These are phyloP conservation scores for Choreutis nemorana DNA, from an alignment of 2,888 invertebrate genomes.

Conservation along the genomic window DNA sequence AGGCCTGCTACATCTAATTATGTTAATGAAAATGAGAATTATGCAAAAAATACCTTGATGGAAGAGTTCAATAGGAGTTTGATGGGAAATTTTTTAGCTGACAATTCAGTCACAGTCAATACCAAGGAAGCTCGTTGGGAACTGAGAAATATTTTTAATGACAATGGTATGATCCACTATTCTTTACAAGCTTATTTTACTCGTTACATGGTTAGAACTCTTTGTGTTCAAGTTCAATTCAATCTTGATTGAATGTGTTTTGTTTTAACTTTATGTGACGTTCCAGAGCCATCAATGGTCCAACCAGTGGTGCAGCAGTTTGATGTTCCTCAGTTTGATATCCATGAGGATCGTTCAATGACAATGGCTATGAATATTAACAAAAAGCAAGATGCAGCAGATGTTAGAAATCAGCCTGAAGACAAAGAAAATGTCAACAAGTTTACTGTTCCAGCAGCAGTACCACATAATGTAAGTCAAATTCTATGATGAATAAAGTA, in stretches of 20 bases:
- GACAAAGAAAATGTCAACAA: conserved; percentile 53
- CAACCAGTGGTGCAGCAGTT: conserved; percentile 52
- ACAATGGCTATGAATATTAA: conserved; percentile 53
- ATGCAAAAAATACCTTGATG: conserved; percentile 48
- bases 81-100: conserved; percentile 60
- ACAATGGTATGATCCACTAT: conserved; percentile 34
- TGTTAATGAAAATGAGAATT: conserved; percentile 33
- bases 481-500: too few species aligned
- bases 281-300: conserved; percentile 47
- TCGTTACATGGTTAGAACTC: neutral
- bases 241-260: neutral
- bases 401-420: conserved; percentile 28
- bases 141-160: conserved; percentile 69
- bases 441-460: conserved; percentile 24
- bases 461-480: conserved; percentile 31
- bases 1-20: conserved; percentile 21
- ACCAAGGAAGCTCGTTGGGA: conserved; percentile 75
- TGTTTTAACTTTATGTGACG: conserved; percentile 3
- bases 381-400: conserved; percentile 35
- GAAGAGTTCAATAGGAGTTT: conserved; percentile 57
- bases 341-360: conserved; percentile 56
- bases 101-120: conserved; percentile 69
- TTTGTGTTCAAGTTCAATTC: neutral
- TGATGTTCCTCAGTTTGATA: conserved; percentile 53
- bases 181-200: neutral